phyloP scores from a whole-genome alignment of 2,113 vertebrate species.

The Menura novaehollandiae region DNA sequence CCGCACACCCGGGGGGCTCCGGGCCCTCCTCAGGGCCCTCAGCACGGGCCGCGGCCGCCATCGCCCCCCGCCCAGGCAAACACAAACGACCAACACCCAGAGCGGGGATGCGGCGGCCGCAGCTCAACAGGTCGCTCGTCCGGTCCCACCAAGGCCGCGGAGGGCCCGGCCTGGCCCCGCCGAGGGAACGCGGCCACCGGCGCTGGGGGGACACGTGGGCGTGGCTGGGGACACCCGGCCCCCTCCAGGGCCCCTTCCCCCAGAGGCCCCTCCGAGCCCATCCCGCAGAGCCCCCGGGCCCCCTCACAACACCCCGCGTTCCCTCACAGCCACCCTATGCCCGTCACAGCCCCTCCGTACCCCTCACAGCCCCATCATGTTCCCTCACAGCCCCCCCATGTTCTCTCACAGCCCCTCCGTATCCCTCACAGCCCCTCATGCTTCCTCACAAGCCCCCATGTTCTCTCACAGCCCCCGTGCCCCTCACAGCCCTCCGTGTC shows the following conservation, averaged over 20 bases:
- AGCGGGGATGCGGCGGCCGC: not conserved
- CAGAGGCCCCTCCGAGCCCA: not conserved
- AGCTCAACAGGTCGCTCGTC: not conserved
- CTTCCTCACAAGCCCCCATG: not conserved
- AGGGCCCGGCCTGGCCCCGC: not conserved
- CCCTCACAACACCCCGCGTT: not conserved
- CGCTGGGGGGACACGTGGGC: not conserved
- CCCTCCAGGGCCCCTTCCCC: not conserved
- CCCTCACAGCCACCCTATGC: not conserved
- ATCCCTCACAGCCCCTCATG: no score
- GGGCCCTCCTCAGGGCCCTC: not conserved
- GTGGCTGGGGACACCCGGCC: not conserved
- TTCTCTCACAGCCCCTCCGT: no score
- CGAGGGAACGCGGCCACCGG: not conserved
- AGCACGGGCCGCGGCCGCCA: not conserved
- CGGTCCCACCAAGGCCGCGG: not conserved
- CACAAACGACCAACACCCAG: not conserved
- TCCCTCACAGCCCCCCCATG: not conserved
- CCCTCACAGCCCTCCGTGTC: no score
- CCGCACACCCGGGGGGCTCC: not conserved
- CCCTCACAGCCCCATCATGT: not conserved
- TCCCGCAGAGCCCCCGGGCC: not conserved
- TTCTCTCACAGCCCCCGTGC: no score
- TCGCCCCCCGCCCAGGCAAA: not conserved
- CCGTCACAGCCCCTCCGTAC: no score